These are phyloP conservation scores for Alligator mississippiensis DNA, from an alignment of 2,113 vertebrate genomes.

Conservation along the genomic window DNA sequence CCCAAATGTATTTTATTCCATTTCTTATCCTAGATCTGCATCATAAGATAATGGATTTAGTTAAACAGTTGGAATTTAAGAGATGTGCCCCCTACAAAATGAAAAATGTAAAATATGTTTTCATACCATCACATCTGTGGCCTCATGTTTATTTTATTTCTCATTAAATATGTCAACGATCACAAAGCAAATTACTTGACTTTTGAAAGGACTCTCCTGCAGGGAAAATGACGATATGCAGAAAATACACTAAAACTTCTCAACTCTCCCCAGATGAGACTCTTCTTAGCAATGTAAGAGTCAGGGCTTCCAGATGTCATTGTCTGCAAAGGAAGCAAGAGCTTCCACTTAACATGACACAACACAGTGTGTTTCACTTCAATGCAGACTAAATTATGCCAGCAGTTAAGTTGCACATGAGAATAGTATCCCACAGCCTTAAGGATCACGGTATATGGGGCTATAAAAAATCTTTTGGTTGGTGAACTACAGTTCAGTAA, in stretches of 20 bases:
- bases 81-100: neutral
- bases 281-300: neutral
- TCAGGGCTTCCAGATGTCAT: conserved; percentile 39
- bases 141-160: neutral
- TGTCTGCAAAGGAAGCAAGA: conserved; percentile 40
- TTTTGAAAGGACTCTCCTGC: neutral
- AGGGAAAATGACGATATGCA: neutral
- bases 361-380: neutral
- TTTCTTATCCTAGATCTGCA: neutral
- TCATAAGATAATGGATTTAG: neutral
- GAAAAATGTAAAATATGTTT: neutral
- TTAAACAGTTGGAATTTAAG: neutral
- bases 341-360: conserved; percentile 21
- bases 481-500: conserved; percentile 14
- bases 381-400: neutral
- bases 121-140: neutral
- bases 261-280: neutral
- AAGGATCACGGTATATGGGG: neutral
- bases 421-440: neutral
- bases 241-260: conserved; percentile 19
- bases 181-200: conserved; percentile 10
- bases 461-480: conserved; percentile 27
- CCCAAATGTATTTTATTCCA: neutral
- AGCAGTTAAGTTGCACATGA: neutral
- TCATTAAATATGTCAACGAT: neutral